Evolutionary conservation across 2,888 invertebrate genomes (phyloP), one percentile per base, ranked within the genome.

Genomic region (Agrochola litura): DNA sequence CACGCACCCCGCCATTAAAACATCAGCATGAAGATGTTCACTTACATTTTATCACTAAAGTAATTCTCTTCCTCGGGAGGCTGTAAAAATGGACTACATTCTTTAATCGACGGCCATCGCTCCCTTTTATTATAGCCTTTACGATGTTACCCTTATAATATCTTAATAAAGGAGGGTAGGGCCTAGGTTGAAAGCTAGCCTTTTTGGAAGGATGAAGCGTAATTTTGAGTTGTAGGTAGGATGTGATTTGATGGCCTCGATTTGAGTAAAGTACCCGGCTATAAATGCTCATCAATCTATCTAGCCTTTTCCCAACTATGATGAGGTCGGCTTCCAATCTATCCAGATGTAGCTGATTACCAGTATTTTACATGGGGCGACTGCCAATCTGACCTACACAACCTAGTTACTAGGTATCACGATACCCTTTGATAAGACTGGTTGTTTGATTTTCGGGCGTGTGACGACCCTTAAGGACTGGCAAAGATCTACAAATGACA

Each of bases 131-230:
- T 82, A 86, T 58, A 69, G 64, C 70, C 64, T 79, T 88, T 84
- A 87, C 75, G 84, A 78, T 66, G 75, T 60, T 74, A 82, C 84
- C 84, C 81, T 79, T 84, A 77, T 89, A 87, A 89, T 89, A 84
- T 77, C 86, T 82, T 89, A 76, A 87, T 87, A 89, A 86, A 81
- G 77, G 66, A 70, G 52, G 71, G 30, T 30, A 79, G 49, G 60
- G 56, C 63, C 70, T 58, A 75, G 66, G 74, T 46, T 19, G 6
- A 46, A 78, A 68, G 46, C 67, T 54, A 54, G 84, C 19, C 46
- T 54, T 70, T 58, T 66, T 66, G 61, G n/a, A 52, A 19, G 61
- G 8, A 54, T 3, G 30, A 58, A 6, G 49, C 68, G 30, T 72
- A 64, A 67, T 68, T 77, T 58, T 54, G 61, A 78, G 54, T 54